These are phyloP conservation scores for Nicator chloris DNA, from an alignment of 2,113 vertebrate genomes.

Conservation along the genomic window DNA sequence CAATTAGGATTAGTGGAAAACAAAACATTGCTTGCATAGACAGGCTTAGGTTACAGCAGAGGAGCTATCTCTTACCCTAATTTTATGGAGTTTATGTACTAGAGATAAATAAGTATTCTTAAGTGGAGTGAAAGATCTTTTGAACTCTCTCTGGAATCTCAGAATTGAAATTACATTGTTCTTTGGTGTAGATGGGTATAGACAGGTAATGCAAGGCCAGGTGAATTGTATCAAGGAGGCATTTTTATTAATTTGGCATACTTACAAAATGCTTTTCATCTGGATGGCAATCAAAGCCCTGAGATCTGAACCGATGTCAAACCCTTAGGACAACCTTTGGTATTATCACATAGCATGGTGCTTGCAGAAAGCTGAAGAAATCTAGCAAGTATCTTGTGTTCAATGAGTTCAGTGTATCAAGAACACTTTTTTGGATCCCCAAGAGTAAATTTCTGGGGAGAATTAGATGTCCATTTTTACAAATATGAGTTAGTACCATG, in stretches of 20 bases:
- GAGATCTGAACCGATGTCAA: conserved; percentile 43
- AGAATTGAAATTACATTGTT: neutral
- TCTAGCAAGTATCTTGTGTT: neutral
- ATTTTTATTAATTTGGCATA: conserved; percentile 57
- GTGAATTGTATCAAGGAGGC: conserved; percentile 21
- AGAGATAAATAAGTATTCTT: neutral
- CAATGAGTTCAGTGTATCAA: neutral
- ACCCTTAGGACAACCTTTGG: conserved; percentile 48
- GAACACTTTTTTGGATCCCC: neutral
- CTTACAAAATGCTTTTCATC: conserved; percentile 4
- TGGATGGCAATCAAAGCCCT: conserved; percentile 53
- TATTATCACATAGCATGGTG: neutral
- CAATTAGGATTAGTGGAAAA: neutral
- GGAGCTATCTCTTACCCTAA: neutral
- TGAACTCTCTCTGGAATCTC: conserved; percentile 22
- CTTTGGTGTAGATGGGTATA: neutral
- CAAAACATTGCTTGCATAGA: neutral
- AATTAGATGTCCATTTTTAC: neutral
- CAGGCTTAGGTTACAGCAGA: neutral
- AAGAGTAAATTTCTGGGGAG: neutral
- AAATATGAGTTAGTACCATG: neutral
- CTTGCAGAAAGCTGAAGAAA: conserved; percentile 4
- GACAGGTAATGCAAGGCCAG: conserved; percentile 24
- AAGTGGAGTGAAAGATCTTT: neutral
- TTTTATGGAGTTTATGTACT: neutral